These are phyloP conservation scores for Origma solitaria DNA, from an alignment of 2,113 vertebrate species.

Conservation along the genomic window DNA sequence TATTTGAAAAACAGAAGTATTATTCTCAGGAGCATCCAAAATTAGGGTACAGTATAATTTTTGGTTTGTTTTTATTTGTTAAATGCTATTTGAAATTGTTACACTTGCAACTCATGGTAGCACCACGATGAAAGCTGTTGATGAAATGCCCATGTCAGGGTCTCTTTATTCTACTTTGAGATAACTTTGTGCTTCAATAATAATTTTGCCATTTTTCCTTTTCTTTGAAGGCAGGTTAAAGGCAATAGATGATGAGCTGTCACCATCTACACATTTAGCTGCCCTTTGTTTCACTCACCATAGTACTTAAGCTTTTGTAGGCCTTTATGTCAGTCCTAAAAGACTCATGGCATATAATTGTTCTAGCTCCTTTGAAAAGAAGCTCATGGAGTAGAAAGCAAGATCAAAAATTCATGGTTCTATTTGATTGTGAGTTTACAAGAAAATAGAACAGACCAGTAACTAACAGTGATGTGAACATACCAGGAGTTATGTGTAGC, in stretches of 20 bases:
- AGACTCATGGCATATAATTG: background rate
- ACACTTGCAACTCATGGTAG: background rate
- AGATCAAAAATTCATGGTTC: background rate
- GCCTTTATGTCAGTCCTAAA: background rate
- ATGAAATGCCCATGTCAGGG: background rate
- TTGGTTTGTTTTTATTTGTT: background rate
- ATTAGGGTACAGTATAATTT: background rate
- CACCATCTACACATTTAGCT: background rate
- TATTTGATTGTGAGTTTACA: background rate
- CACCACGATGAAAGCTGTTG: background rate
- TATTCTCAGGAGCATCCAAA: background rate
- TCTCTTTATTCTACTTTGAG: background rate
- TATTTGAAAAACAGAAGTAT: background rate
- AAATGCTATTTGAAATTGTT: background rate
- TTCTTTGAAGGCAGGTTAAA: background rate
- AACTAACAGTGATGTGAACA: background rate
- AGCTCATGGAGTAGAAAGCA: background rate
- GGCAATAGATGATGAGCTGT: background rate
- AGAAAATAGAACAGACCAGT: background rate
- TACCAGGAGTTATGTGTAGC: background rate
- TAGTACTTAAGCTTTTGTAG: background rate
- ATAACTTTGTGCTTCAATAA: background rate
- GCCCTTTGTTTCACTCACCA: background rate
- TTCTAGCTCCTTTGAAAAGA: background rate
- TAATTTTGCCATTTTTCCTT: background rate